Base-by-base conservation (phyloP, 2,888 invertebrate species). In the Panopea generosa region DNA sequence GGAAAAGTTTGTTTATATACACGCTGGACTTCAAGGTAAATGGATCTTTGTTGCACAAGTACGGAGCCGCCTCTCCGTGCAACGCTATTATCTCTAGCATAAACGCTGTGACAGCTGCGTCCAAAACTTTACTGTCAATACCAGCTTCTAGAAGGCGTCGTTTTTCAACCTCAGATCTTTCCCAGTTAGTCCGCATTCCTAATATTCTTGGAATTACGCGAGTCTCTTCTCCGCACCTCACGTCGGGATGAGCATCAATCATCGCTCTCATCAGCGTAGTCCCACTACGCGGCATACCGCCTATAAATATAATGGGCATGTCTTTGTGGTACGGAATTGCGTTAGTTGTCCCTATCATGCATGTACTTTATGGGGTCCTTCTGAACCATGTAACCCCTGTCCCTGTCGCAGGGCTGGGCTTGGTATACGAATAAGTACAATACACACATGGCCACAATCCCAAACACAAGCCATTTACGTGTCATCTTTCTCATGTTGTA, bases 1-100 rank as follows among this genome's bases (percentile, higher is more conserved):
- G 99, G 94, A 99, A 99, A 76, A 99, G 94, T 92, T 97, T 96
- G 81, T 97, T 95, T 88, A 99, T 96, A 93, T 97, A 99, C 63
- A 96, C 96, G 91, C 98, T 98, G 95, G 98, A 98, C 94, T 99
- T 99, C 86, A 99, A 95, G 70, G 98, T 98, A 85, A 99, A 95
- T 61, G 99, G 99, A 94, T 99, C 99, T 94, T 99, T 99, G 94
- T 99, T 99, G 94, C 99, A 99, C 80, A 99, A 95, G 61, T 98
- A 94, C 76, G 97, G 95, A 63, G 99, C 99, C 29, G 97, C 96
- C 90, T 98, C 97, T 50, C 99, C 99, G 93, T 99, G 91, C 57
- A 88, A 87, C 38, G 88, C 90, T 26, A 90, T 89, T 90, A 98
- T 96, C 94, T 99, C 98, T 82, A 99, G 94, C 90, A 98, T 98